Conservation (phyloP, 1,140 invertebrate genomes). For the Catajapyx aquilonaris region DNA sequence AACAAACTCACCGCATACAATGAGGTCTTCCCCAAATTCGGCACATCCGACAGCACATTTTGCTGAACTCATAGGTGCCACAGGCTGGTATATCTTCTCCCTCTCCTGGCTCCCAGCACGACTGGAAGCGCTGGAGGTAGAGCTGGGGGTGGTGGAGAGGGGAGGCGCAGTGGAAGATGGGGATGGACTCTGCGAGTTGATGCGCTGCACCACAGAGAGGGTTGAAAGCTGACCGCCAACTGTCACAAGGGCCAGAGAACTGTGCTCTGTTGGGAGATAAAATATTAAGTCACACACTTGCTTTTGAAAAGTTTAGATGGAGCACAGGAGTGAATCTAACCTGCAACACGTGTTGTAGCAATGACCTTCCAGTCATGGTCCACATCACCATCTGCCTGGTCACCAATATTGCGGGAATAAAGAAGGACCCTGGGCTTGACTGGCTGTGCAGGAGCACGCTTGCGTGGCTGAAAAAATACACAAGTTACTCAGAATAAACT, state of each 20-base stretch:
- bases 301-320: no score
- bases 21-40: conserved; percentile 37
- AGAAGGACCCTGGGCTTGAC: conserved; percentile 37
- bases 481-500: conserved; percentile 2
- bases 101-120: conserved; percentile 10
- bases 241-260: conserved; percentile 40
- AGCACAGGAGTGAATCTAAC: no score
- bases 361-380: conserved; percentile 45
- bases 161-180: conserved; percentile 15
- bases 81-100: conserved; percentile 32
- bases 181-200: conserved; percentile 25
- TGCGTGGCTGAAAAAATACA: conserved; percentile 13
- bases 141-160: conserved; percentile 9
- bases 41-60: conserved; percentile 54
- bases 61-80: conserved; percentile 41
- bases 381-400: conserved; percentile 27
- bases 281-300: conserved; percentile 2
- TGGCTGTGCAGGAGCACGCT: conserved; percentile 28
- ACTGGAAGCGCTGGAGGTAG: conserved; percentile 15
- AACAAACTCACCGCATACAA: conserved; percentile 53
- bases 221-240: conserved; percentile 35
- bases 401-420: conserved; percentile 34
- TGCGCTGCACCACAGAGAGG: conserved; percentile 36
- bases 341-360: conserved; percentile 29
- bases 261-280: conserved; percentile 25